Base-by-base conservation (phyloP, 2,888 invertebrate species). In the Brachypterus glaber region DNA sequence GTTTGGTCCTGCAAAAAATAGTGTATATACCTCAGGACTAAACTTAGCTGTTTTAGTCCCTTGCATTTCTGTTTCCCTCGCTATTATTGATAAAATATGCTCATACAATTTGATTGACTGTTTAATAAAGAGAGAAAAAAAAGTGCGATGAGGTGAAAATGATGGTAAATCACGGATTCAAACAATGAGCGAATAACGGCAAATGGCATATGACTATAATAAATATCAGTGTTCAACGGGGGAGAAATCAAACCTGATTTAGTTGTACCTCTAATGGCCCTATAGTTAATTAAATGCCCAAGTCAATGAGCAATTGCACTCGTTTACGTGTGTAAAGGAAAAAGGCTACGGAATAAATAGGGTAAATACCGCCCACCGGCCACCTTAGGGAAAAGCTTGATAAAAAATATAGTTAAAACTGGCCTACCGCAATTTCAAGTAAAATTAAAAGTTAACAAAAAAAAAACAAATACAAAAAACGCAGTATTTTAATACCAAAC, bases 241-340 rank as follows among this genome's bases (percentile, higher is more conserved):
- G 27, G 27, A 27, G 27, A 27, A 27, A 27, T 27, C 27, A 27
- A 9, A 5, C 8, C 11, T 27, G 27, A 27, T 27, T 27, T 13
- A 11, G 8, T 27, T 11, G 12, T 27, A 27, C 27, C 27, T 27
- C 27, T 35, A 36, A 39, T 30, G 27, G 42, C 34, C 39, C 27
- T 33, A 39, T 37, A 40, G 43, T 43, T 47, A 45, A 47, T 47
- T 47, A 47, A 39, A 37, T 37, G 32, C 39, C 44, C 37, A 33
- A 35, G 39, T 44, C 44, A 34, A 37, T 37, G 44, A 33, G 40
- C 46, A 41, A 40, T 46, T 40, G 40, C 38, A 37, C 30, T 37
- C 44, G 42, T 37, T 46, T 46, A 44, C 42, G 42, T 38, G 42
- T 42, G 46, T 40, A 46, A 46, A 44, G 44, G 42, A 44, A 37